Conservation (phyloP, 1,140 invertebrate species). For the Sinonovacula constricta region DNA sequence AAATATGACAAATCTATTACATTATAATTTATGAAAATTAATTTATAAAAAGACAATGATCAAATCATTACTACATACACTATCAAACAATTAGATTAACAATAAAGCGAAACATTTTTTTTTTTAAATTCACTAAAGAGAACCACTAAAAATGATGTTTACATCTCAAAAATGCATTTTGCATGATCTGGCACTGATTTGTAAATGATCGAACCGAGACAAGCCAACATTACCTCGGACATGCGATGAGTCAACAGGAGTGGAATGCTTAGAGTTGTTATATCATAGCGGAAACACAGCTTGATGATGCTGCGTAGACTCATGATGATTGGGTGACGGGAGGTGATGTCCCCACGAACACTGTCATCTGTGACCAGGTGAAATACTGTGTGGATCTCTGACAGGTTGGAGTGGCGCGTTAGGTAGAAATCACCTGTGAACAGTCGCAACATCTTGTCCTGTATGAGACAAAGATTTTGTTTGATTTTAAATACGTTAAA, state of each 20-base stretch:
- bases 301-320: conserved; percentile 97
- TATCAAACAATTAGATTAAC: no score
- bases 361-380: conserved; percentile 87
- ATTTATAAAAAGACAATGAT: no score
- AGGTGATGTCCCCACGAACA: conserved; percentile 90
- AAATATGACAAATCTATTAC: no score
- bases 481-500: no score
- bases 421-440: conserved; percentile 95
- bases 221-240: conserved; percentile 91
- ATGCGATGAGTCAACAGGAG: conserved; percentile 95
- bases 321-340: conserved; percentile 96
- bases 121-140: no score
- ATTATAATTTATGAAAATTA: no score
- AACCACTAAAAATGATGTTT: no score
- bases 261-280: conserved; percentile 95
- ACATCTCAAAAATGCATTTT: no score
- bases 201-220: no score
- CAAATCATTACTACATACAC: no score
- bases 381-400: conserved; percentile 96
- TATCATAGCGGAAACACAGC: conserved; percentile 94
- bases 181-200: no score
- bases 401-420: conserved; percentile 96
- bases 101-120: no score
- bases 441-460: conserved; percentile 74
- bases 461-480: conserved; percentile 20